Base-by-base conservation (phyloP, 2,888 invertebrate species). In the Trichacis sp. region DNA sequence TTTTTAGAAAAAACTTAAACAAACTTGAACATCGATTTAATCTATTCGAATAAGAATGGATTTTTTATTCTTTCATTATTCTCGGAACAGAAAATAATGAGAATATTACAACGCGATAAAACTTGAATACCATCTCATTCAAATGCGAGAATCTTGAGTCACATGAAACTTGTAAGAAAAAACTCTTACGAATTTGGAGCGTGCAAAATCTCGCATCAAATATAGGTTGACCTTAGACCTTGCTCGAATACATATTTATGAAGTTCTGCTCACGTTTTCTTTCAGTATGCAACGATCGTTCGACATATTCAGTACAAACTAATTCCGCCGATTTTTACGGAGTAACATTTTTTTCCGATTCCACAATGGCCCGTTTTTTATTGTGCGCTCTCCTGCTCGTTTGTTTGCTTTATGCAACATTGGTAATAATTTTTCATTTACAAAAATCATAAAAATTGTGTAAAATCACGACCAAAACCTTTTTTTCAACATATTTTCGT, bases 321-420 rank as follows among this genome's bases (percentile, higher is more conserved):
- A 30, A 29, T 2, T 33, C n/a, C n/a, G n/a, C n/a, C n/a, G n/a
- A n/a, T n/a, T n/a, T n/a, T n/a, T n/a, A n/a, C n/a, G n/a, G n/a
- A n/a, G n/a, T n/a, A n/a, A 30, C 8, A 24, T 38, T 20, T 20
- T 43, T 29, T 17, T 19, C n/a, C 15, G 33, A 40, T 18, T 52
- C n/a, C 14, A 68, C 9, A 5, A 81, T 81, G 81, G 50, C 68
- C 15, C 79, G 79, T 49, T 65, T 64, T 36, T 17, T 73, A 20
- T 9, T 76, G 40, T 3, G 73, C 24, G 47, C 57, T 45, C 15
- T 78, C 12, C 36, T 75, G 36, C n/a, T 75, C 24, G 63, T 57
- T 47, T 68, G 70, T 29, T 17, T 76, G 19, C 15, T 75, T 49
- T 76, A 60, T 52, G 1, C 62, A n/a, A 43, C 62, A 12, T 74